These are phyloP conservation scores for Chiroxiphia lanceolata DNA, from an alignment of 2,797 vertebrate genomes.

Conservation along the genomic window DNA sequence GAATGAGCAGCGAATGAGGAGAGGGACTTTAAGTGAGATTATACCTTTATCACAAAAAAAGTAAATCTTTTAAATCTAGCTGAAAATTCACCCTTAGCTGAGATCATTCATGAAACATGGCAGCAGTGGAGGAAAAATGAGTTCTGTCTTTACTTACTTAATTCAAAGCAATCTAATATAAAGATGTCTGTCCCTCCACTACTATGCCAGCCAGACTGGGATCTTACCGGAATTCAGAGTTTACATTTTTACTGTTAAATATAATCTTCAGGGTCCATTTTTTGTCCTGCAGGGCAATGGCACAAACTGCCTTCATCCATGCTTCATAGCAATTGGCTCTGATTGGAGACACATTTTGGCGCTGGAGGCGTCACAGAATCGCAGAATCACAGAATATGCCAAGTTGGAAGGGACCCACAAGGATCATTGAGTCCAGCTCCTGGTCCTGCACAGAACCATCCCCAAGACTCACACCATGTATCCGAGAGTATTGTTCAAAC, in stretches of 20 bases:
- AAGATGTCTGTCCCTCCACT: neutral
- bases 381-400: neutral
- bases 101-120: neutral
- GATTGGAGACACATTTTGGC: rapidly evolving
- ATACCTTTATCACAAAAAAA: neutral
- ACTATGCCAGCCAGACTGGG: neutral
- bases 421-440: neutral
- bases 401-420: neutral
- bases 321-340: neutral
- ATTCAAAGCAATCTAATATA: neutral
- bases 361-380: neutral
- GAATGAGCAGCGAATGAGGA: neutral
- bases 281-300: neutral
- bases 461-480: neutral
- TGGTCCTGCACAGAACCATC: neutral
- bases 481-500: neutral
- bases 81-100: neutral
- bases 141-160: neutral
- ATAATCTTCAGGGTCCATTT: neutral
- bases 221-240: neutral
- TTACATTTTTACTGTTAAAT: neutral
- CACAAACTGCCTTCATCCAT: neutral
- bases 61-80: constrained; percentile 7
- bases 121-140: neutral
- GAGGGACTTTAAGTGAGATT: neutral